These are phyloP conservation scores for Zelostemma sp. DNA, from an alignment of 1,140 invertebrate genomes.

Conservation along the genomic window DNA sequence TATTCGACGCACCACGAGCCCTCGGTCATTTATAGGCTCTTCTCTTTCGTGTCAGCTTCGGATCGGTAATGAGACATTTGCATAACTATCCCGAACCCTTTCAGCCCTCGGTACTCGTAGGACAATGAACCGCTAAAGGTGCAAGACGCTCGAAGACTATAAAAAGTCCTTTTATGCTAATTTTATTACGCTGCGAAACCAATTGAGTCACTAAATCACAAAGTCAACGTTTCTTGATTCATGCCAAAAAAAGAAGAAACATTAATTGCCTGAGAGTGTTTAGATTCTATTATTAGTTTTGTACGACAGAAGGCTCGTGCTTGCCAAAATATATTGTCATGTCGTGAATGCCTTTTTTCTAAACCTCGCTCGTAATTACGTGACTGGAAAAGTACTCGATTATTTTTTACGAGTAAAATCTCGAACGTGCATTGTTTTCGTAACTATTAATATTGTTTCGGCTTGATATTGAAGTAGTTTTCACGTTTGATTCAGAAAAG, in stretches of 20 bases:
- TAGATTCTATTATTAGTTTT: slow-evolving; percentile 4
- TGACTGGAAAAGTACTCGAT: neutral
- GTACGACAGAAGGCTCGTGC: slow-evolving; percentile 9
- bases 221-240: slow-evolving; percentile 9
- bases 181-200: slow-evolving; percentile 58
- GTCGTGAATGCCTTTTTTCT: slow-evolving; percentile 2
- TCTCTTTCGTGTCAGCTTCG: slow-evolving; percentile 8
- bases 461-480: neutral
- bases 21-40: neutral
- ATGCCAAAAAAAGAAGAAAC: neutral
- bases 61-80: slow-evolving; percentile 58
- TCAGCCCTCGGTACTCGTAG: slow-evolving; percentile 41
- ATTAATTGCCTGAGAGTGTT: slow-evolving; percentile 4
- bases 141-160: slow-evolving; percentile 40
- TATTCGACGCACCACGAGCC: slow-evolving; percentile 5
- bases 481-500: neutral
- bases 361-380: neutral
- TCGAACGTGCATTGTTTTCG: neutral
- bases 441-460: neutral
- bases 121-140: slow-evolving; percentile 31
- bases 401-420: neutral
- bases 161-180: slow-evolving; percentile 64
- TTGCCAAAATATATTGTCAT: neutral
- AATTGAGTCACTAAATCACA: slow-evolving; percentile 54
- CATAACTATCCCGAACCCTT: slow-evolving; percentile 48